Base-by-base conservation (phyloP, 2,888 invertebrate genomes). In the Panzeria rudis region DNA sequence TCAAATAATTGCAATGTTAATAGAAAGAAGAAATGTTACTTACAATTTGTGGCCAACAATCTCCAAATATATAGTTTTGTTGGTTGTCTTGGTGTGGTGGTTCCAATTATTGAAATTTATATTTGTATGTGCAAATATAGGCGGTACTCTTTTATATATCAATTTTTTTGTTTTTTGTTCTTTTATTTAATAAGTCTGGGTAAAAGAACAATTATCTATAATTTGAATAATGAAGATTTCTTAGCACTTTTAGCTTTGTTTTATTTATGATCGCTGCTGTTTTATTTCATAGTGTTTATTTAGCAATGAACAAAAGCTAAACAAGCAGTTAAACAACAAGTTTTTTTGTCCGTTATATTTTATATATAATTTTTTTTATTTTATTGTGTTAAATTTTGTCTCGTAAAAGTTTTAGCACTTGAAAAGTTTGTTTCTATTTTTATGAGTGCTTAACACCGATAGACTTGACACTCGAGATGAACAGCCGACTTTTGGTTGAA, bases 151-250 rank as follows among this genome's bases (percentile, higher is more conserved):
- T 59, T 73, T 35, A 5, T 29, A 25, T 41, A 7, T 4, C 29
- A 29, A 29, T 38, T 15, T 25, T n/a, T 50, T 50, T 35, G 6
- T 38, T 50, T 25, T 9, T 15, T 47, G 54, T 38, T 61, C 29
- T 35, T 44, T 3, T 29, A 25, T 41, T 66, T 76, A 44, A 6
- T 8, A 38, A 73, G 59, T 66, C 56, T 73, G 25, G 59, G 23
- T 66, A 61, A 84, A 80, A 50, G 69, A 56, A 69, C 68, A 82
- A 82, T 85, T 85, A 75, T 78, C 61, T 75, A 78, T 59, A 82
- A 85, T 85, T 85, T 85, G 77, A 69, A 72, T 85, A 85, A 82
- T 78, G 56, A 50, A 66, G 59, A 66, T 71, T 56, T 75, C 75
- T 75, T 56, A 38, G 11, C 54, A 61, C 17, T 61, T 5, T 23